Conservation (phyloP, 2,888 invertebrate species). For the Parthenolecanium corni region DNA sequence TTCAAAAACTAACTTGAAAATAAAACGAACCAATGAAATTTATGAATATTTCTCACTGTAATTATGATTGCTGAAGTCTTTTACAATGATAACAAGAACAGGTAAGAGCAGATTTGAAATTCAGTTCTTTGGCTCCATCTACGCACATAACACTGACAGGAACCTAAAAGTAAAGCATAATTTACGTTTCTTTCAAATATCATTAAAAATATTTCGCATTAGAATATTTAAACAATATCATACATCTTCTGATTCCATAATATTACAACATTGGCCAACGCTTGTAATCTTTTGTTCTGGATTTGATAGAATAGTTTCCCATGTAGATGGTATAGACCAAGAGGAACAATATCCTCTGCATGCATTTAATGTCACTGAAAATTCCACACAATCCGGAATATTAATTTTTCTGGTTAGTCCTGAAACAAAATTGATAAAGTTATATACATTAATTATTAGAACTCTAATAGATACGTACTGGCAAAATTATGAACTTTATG, state of each 20-base stretch:
- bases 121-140: constrained; percentile 62
- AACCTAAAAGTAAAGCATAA: constrained; percentile 44
- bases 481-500: too few species aligned
- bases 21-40: too few species aligned
- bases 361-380: constrained; percentile 73
- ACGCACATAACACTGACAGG: constrained; percentile 65
- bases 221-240: constrained; percentile 36
- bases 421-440: constrained; percentile 36
- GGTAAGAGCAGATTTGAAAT: constrained; percentile 69
- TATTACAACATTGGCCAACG: constrained; percentile 78
- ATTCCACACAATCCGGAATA: constrained; percentile 74
- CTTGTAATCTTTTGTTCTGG: constrained; percentile 57
- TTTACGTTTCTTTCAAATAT: background rate
- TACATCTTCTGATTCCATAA: constrained; percentile 77
- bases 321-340: constrained; percentile 66
- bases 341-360: constrained; percentile 80
- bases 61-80: too few species aligned
- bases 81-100: constrained; percentile 81
- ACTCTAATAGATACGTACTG: background rate
- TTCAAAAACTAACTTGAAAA: too few species aligned
- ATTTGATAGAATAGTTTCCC: constrained; percentile 44
- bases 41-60: too few species aligned
- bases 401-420: constrained; percentile 68
- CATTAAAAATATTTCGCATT: background rate
- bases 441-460: background rate